Evolutionary conservation across 2,888 invertebrate genomes (phyloP), one percentile per base, ranked within the genome.

Genomic region (Brachycybe producta): DNA sequence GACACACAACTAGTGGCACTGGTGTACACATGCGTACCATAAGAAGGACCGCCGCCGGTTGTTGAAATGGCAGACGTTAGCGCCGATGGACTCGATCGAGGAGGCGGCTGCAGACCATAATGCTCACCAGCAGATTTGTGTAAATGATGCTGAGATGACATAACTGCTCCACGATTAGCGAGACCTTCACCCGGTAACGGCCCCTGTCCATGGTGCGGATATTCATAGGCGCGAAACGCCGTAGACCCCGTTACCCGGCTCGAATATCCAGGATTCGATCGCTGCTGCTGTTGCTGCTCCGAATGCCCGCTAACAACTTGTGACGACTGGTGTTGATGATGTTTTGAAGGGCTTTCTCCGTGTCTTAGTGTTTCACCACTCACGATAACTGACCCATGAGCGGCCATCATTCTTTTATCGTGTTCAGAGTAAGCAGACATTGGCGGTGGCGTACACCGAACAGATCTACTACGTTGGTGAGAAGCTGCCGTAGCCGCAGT

Each of bases 211-310:
- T 19, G 5, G 54, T 45, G 42, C 38, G 48, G 24, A 51, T 55
- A 57, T 34, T 57, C 57, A 50, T 57, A 57, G 7, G 56, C 55
- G 45, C 53, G 54, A 39, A 55, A 57, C 28, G 55, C 55, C 15
- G 47, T 39, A 1, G 28, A 24, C 11, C 39, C 15, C 5, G 32
- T 8, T 2, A 27, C 43, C 43, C 8, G 8, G 8, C n/a, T 8
- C 8, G 43, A 27, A n/a, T 43, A 43, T 13, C 43, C 28, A 3
- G 43, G 43, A 11, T 28, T 47, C 26, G 47, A 38, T 23, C 47
- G n/a, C 27, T 26, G 21, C 11, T n/a, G n/a, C 23, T 17, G 30
- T 15, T 36, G 35, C n/a, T 36, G 23, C 27, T 19, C 23, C 36
- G 8, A 19, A 15, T 19, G 36, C 5, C 36, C 19, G 36, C n/a